Conservation (phyloP, 2,113 vertebrate species). For the cattle (Bos taurus) region ARS-UCD2.0 NC_037339.1:46857501-46858000, state of each 20-base stretch:
- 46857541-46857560: neutral
- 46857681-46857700: neutral
- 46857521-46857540: neutral
- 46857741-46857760: neutral
- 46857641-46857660: neutral
- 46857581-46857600: neutral
- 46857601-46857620: neutral
- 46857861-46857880: neutral
- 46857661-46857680: neutral
- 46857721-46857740: neutral
- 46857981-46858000: neutral
- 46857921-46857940: neutral
- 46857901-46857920: neutral
- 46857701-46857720: neutral
- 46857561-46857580: neutral
- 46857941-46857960: neutral
- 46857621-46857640: neutral
- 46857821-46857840: neutral
- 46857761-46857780: neutral
- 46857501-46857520: neutral
- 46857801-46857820: neutral
- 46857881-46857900: slow-evolving; percentile 13
- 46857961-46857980: neutral
- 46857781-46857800: neutral
- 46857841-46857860: neutral